Evolutionary conservation across 64 coral and sea anemone species (phyloP).

Genomic region (Montipora capricornis): DNA sequence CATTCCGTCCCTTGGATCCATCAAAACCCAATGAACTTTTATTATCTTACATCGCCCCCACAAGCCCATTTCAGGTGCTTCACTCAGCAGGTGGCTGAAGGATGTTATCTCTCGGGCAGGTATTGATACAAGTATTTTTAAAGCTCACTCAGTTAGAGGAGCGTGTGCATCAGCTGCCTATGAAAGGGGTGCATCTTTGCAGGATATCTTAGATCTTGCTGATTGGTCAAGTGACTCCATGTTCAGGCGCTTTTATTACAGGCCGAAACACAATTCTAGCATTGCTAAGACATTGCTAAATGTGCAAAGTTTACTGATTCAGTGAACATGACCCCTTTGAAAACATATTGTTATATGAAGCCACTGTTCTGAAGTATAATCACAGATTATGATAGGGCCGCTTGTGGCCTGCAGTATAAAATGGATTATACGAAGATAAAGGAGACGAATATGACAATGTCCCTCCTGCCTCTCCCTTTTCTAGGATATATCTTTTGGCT

Average conservation of each 20-base stretch:
- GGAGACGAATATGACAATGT: constrained; percentile 35
- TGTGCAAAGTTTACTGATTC: neutral
- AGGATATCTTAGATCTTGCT: constrained; percentile 63
- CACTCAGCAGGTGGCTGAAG: constrained; percentile 68
- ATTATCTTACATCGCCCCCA: constrained; percentile 65
- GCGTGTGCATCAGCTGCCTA: constrained; percentile 41
- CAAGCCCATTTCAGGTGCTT: constrained; percentile 60
- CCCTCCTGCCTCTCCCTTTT: constrained; percentile 19
- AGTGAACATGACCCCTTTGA: constrained; percentile 26
- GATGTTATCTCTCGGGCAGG: constrained; percentile 62
- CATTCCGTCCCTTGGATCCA: neutral
- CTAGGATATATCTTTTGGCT: neutral
- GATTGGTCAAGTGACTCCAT: constrained; percentile 67
- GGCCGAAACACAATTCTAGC: constrained; percentile 22
- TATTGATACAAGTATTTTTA: constrained; percentile 77
- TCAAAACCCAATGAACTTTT: constrained; percentile 56
- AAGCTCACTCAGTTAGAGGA: constrained; percentile 69
- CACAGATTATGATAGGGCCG: constrained; percentile 70
- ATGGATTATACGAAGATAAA: constrained; percentile 60
- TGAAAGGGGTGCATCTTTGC: constrained; percentile 40
- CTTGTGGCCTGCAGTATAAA: constrained; percentile 58
- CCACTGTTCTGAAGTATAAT: constrained; percentile 56
- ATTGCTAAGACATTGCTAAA: constrained; percentile 18
- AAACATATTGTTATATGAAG: constrained; percentile 32
- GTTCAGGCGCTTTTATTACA: constrained; percentile 56